Conservation (phyloP, 2,113 vertebrate species). For the Procavia capensis region DNA sequence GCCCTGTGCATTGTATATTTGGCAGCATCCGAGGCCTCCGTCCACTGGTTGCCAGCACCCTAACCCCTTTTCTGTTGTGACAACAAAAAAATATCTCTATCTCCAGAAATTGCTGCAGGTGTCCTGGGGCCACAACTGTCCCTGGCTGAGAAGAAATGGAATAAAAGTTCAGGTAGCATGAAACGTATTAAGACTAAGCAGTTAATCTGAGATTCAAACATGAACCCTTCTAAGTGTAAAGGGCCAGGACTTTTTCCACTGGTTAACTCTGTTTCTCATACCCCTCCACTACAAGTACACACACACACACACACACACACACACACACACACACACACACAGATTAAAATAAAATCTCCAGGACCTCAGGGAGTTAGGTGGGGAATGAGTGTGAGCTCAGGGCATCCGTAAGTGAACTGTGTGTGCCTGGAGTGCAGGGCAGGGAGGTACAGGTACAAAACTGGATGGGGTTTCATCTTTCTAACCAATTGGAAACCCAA, state of each 20-base stretch:
- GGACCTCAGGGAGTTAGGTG: too few species aligned
- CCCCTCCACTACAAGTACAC: too few species aligned
- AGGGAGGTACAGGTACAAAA: fast-evolving
- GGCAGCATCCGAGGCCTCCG: not conserved
- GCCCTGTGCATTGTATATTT: not conserved
- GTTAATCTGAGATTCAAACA: not conserved
- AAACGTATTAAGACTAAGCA: not conserved
- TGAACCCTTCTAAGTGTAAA: not conserved
- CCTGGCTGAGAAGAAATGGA: not conserved
- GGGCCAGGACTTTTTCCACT: not conserved
- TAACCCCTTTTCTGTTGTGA: not conserved
- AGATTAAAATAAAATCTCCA: not conserved
- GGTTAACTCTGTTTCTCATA: not conserved
- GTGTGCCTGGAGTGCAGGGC: not conserved
- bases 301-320: not conserved
- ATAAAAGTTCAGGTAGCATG: not conserved
- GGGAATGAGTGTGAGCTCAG: fast-evolving
- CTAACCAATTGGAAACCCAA: not conserved
- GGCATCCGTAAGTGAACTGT: not conserved
- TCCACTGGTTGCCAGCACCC: not conserved
- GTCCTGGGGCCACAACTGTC: not conserved
- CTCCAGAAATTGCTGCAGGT: not conserved
- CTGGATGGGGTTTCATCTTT: not conserved
- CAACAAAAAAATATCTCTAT: not conserved
- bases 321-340: not conserved